Evolutionary conservation across 30 jellyfish, hydroid and myxozoan species (phyloP).

Genomic region (Nemopilema nomurai): DNA sequence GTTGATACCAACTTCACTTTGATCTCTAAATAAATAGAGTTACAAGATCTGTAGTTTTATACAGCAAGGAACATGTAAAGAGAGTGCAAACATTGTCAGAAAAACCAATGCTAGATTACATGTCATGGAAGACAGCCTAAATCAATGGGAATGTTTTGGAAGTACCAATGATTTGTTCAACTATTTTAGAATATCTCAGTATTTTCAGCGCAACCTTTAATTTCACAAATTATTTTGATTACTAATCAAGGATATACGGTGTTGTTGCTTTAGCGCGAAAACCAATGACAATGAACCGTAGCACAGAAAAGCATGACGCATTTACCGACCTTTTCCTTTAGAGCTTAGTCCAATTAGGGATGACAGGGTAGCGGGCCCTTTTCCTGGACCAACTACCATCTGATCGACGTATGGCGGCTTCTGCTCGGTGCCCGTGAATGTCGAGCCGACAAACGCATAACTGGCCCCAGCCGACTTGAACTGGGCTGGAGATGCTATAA

Average conservation of each 20-base stretch:
- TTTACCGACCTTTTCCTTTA: constrained; percentile 11
- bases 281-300: too few species aligned
- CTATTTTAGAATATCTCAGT: too few species aligned
- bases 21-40: constrained; percentile 1
- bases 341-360: constrained; percentile 20
- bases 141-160: too few species aligned
- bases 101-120: too few species aligned
- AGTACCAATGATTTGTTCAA: too few species aligned
- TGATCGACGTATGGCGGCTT: constrained; percentile 51
- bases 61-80: not conserved
- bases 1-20: constrained; percentile 31
- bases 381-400: constrained; percentile 24
- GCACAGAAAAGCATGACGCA: too few species aligned
- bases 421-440: constrained; percentile 9
- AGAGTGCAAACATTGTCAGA: too few species aligned
- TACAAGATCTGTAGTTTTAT: not conserved
- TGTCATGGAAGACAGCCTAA: too few species aligned
- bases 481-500: constrained; percentile 27
- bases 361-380: constrained; percentile 34
- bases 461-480: constrained; percentile 40
- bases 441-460: constrained; percentile 57
- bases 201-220: too few species aligned
- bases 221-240: too few species aligned
- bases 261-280: too few species aligned
- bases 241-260: too few species aligned